These are phyloP conservation scores for Monomorium pharaonis DNA, from an alignment of 1,140 invertebrate genomes.

Conservation along the genomic window DNA sequence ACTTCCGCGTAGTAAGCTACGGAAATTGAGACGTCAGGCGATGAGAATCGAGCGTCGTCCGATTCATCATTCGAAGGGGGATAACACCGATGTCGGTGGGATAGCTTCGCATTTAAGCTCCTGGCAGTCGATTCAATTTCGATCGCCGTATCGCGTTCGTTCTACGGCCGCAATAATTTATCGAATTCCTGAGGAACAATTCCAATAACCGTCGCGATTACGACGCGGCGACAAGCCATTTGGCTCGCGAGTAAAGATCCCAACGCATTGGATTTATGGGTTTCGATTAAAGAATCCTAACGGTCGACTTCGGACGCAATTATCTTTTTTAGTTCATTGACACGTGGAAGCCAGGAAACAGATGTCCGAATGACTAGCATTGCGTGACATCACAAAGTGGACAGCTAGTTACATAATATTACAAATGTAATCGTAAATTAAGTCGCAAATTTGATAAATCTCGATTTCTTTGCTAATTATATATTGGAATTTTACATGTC, in stretches of 20 bases:
- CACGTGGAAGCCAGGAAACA: conserved; percentile 3
- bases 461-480: background rate
- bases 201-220: conserved; percentile 40
- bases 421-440: background rate
- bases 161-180: conserved; percentile 45
- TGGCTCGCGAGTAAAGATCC: conserved; percentile 36
- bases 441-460: background rate
- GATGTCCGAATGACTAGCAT: conserved; percentile 46
- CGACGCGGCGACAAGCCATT: conserved; percentile 19
- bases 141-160: conserved; percentile 33
- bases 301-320: background rate
- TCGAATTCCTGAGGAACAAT: conserved; percentile 49
- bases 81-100: conserved; percentile 18
- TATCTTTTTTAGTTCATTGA: conserved; percentile 53
- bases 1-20: conserved; percentile 20
- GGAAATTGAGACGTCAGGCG: conserved; percentile 60
- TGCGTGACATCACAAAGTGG: background rate
- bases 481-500: too few species aligned
- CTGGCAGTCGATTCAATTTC: conserved; percentile 50
- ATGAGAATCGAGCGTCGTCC: conserved; percentile 48
- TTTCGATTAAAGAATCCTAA: conserved; percentile 53
- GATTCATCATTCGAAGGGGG: conserved; percentile 44
- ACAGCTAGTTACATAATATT: background rate
- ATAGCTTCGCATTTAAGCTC: conserved; percentile 2
- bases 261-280: conserved; percentile 56